phyloP scores from a whole-genome alignment of 1,140 invertebrate genomes.

The Drosophila watanabei region DNA sequence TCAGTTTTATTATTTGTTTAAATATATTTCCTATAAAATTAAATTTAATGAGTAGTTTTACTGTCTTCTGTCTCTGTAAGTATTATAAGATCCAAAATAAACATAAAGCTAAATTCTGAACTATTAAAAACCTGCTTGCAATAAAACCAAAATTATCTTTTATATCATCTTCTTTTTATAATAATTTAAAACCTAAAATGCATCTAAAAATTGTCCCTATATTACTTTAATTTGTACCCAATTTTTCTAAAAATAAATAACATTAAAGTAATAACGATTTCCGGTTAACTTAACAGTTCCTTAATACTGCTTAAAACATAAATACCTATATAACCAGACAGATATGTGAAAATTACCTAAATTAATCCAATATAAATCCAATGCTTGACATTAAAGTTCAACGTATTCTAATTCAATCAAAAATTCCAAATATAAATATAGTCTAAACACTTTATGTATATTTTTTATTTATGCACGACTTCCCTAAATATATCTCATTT shows the following conservation, averaged over 20 bases:
- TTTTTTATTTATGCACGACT: slow-evolving; percentile 29
- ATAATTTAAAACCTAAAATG: too few species aligned
- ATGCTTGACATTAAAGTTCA: slow-evolving; percentile 23
- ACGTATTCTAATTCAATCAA: slow-evolving; percentile 12
- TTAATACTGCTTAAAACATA: neutral
- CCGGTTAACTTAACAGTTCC: neutral
- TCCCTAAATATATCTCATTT: slow-evolving; percentile 21
- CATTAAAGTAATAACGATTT: neutral
- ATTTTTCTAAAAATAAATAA: neutral
- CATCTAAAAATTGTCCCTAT: neutral
- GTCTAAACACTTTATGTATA: slow-evolving; percentile 1
- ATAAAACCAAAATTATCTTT: too few species aligned
- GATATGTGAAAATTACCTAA: neutral
- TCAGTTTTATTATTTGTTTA: neutral
- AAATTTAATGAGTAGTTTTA: neutral
- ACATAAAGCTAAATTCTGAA: neutral
- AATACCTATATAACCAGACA: neutral
- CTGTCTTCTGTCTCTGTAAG: neutral
- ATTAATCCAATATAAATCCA: slow-evolving; percentile 2
- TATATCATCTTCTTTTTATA: too few species aligned
- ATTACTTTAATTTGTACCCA: neutral
- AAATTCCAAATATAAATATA: slow-evolving; percentile 24
- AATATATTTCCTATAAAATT: neutral
- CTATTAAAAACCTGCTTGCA: too few species aligned
- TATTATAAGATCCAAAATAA: neutral